A percentile compares a stretch with the other conserved stretches of the same genome.
These are phyloP conservation scores for Sparidentex hasta DNA, from an alignment of 2,797 vertebrate genomes.

Conservation along the genomic window DNA sequence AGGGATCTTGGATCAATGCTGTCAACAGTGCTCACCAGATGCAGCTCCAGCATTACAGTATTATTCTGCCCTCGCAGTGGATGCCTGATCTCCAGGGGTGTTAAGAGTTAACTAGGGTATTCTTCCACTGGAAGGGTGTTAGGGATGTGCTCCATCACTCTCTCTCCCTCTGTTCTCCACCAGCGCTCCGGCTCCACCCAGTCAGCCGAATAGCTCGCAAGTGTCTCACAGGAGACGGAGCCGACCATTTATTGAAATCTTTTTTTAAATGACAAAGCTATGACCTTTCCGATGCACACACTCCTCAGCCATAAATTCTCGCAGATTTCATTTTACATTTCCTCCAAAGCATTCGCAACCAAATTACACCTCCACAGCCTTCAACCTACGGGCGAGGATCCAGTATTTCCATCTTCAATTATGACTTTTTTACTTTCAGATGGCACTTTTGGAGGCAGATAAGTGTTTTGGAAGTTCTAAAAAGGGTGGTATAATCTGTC, in stretches of 20 bases:
- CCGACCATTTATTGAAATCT: slow-evolving; percentile 80
- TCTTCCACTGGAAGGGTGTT: slow-evolving; percentile 70
- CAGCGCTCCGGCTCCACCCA: slow-evolving; percentile 57
- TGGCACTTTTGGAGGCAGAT: slow-evolving; percentile 49
- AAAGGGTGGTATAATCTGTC: slow-evolving; percentile 57
- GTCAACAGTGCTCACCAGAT: slow-evolving; percentile 75
- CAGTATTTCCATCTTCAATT: slow-evolving; percentile 73
- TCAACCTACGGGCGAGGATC: slow-evolving; percentile 58
- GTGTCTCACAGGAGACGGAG: slow-evolving; percentile 64
- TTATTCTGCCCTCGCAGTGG: slow-evolving; percentile 58
- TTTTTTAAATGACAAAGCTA: slow-evolving; percentile 79
- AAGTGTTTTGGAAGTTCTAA: slow-evolving; percentile 62
- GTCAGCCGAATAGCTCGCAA: slow-evolving; percentile 53
- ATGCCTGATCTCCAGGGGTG: slow-evolving; percentile 70
- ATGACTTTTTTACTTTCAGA: slow-evolving; percentile 55
- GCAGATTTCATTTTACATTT: slow-evolving; percentile 83
- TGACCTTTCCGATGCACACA: slow-evolving; percentile 78
- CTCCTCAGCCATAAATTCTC: slow-evolving; percentile 75
- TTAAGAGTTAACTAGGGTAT: slow-evolving; percentile 75
- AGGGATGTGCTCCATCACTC: slow-evolving; percentile 69
- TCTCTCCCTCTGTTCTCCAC: slow-evolving; percentile 58
- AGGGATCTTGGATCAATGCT: slow-evolving; percentile 79
- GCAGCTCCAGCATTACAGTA: slow-evolving; percentile 41
- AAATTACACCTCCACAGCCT: slow-evolving; percentile 74
- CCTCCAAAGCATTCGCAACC: slow-evolving; percentile 73